These are phyloP conservation scores for Chaetodon trifasciatus DNA, from an alignment of 2,797 vertebrate species.

Conservation along the genomic window DNA sequence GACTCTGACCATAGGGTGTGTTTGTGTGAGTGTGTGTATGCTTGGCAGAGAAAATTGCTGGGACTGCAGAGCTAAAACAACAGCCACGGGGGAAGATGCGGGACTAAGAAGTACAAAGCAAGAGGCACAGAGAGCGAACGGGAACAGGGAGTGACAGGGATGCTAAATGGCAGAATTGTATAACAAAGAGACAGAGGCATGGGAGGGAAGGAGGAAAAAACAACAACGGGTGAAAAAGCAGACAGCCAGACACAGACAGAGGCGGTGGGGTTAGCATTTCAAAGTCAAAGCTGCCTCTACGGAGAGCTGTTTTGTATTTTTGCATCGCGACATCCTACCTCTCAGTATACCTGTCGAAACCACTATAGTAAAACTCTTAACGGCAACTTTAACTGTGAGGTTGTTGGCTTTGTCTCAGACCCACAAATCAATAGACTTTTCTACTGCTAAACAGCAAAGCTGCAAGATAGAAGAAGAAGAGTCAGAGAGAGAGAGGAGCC, in stretches of 20 bases:
- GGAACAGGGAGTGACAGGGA: constrained; percentile 53
- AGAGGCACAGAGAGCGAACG: constrained; percentile 22
- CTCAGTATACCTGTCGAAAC: constrained; percentile 8
- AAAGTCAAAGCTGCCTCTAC: constrained; percentile 17
- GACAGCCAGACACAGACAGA: constrained; percentile 45
- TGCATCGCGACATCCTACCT: constrained; percentile 3
- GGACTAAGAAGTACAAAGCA: constrained; percentile 37
- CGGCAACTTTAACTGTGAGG: constrained; percentile 8
- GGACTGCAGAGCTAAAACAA: constrained; percentile 42
- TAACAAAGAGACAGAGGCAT: constrained; percentile 40
- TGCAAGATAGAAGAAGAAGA: constrained; percentile 11
- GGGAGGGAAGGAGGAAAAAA: constrained; percentile 6
- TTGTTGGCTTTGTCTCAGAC: constrained; percentile 10
- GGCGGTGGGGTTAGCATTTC: constrained; percentile 29
- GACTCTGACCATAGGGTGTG: constrained; percentile 48
- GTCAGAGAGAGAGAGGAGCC: constrained; percentile 30
- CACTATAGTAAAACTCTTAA: constrained; percentile 8
- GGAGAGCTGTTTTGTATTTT: constrained; percentile 34
- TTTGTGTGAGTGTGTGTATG: constrained; percentile 19
- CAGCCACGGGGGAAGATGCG: constrained; percentile 37
- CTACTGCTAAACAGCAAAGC: not conserved
- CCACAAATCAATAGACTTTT: constrained; percentile 36
- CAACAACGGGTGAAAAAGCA: constrained; percentile 20
- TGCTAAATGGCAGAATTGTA: constrained; percentile 49
- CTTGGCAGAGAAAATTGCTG: constrained; percentile 56